Conservation (phyloP, 2,888 invertebrate genomes). For the Platynereis dumerilii region DNA sequence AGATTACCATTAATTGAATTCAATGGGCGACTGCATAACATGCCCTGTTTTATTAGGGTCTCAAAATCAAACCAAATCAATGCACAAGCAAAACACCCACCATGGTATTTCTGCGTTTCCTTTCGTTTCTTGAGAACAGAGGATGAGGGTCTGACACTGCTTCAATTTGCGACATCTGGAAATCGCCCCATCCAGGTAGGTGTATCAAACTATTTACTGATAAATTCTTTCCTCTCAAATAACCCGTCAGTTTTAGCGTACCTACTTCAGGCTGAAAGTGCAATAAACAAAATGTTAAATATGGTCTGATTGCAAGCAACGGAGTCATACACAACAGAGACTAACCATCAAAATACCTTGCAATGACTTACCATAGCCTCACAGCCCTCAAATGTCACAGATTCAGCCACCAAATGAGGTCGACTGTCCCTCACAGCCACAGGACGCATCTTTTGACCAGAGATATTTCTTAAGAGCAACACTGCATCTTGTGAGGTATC, state of each 20-base stretch:
- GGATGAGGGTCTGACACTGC: conserved; percentile 61
- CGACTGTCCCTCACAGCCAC: conserved; percentile 80
- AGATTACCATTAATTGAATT: too few species aligned
- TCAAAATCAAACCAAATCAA: too few species aligned
- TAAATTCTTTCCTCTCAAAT: conserved; percentile 80
- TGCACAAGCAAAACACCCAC: too few species aligned
- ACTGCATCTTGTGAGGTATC: conserved; percentile 73
- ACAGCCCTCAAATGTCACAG: conserved; percentile 70
- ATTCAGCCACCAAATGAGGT: conserved; percentile 84
- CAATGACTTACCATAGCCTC: background rate
- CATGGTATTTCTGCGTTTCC: conserved; percentile 15
- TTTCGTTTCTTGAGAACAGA: conserved; percentile 40
- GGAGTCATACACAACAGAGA: too few species aligned
- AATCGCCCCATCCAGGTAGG: conserved; percentile 91
- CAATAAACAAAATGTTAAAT: background rate
- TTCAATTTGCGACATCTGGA: conserved; percentile 82
- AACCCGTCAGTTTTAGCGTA: conserved; percentile 77
- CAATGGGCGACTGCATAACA: too few species aligned
- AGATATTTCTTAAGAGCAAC: conserved; percentile 78
- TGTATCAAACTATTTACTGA: conserved; percentile 90
- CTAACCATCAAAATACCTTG: too few species aligned
- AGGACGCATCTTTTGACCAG: conserved; percentile 80
- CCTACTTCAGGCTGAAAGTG: conserved; percentile 40
- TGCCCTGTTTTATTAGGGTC: too few species aligned
- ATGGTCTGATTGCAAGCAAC: background rate